A percentile compares a stretch with the other conserved stretches of the same genome.
phyloP scores from a whole-genome alignment of 1,140 invertebrate species.

The Rhizoglyphus robini region DNA sequence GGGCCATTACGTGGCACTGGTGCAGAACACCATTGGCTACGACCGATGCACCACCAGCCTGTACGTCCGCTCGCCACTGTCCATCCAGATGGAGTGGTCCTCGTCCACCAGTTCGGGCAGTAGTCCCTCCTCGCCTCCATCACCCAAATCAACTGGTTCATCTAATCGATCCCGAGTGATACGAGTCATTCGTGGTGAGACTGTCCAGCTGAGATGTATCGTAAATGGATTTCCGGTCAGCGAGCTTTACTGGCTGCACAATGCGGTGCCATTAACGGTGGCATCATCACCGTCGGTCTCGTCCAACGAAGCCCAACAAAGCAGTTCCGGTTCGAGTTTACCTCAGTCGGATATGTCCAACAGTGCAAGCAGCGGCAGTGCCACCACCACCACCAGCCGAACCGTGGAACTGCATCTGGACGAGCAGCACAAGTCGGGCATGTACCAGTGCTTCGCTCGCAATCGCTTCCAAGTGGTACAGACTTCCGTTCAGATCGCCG shows the following conservation, averaged over 20 bases:
- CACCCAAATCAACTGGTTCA: background rate
- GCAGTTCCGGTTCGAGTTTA: background rate
- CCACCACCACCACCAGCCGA: background rate
- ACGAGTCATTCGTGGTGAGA: background rate
- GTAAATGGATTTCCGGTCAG: constrained; percentile 15
- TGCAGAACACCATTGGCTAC: constrained; percentile 3
- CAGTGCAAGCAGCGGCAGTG: background rate
- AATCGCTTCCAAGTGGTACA: constrained; percentile 73
- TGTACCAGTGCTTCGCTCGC: constrained; percentile 91
- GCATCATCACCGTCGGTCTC: background rate
- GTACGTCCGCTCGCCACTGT: background rate
- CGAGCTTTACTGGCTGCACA: constrained; percentile 11
- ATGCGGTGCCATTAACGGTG: background rate
- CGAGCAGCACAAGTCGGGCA: constrained; percentile 85
- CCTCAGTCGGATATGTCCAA: background rate
- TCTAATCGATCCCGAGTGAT: background rate
- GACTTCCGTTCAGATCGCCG: constrained; percentile 32
- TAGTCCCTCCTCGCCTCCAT: background rate
- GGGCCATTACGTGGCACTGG: constrained; percentile 10
- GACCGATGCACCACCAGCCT: constrained; percentile 8
- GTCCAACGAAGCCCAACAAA: background rate
- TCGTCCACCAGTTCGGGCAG: background rate
- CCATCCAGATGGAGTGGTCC: background rate
- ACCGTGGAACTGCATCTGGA: constrained; percentile 35
- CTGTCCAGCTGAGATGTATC: background rate